Evolutionary conservation across 23 tunicate genomes (phyloP).

Genomic region (Diplosoma virens): DNA sequence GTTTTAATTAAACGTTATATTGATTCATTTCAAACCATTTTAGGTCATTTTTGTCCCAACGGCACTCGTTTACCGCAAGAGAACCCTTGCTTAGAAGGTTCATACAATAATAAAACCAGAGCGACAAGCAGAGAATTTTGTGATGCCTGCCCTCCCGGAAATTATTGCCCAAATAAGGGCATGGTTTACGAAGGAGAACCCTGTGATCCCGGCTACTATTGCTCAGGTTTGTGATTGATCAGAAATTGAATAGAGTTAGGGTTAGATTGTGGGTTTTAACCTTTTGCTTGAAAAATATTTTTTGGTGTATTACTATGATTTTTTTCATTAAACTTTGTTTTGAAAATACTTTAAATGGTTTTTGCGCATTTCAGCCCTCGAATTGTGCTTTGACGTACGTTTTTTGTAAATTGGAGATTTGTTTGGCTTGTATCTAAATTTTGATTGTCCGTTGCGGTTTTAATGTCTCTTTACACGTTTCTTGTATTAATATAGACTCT

Average conservation of each 20-base stretch:
- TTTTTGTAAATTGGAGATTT: too few species aligned
- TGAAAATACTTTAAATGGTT: too few species aligned
- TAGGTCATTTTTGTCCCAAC: constrained; percentile 69
- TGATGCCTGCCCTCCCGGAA: constrained; percentile 61
- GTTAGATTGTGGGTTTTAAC: too few species aligned
- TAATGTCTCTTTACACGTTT: background rate
- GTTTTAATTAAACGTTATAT: too few species aligned
- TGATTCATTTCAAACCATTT: background rate
- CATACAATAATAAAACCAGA: constrained; percentile 70
- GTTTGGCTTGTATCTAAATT: too few species aligned
- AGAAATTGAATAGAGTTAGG: too few species aligned
- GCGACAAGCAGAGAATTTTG: constrained; percentile 38
- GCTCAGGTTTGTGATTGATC: constrained; percentile 39
- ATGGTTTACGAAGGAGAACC: constrained; percentile 32
- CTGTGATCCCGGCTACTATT: constrained; percentile 66
- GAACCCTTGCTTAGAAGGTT: constrained; percentile 61
- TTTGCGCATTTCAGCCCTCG: too few species aligned
- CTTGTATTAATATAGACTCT: background rate
- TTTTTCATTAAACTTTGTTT: too few species aligned
- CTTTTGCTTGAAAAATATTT: too few species aligned
- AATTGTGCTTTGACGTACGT: too few species aligned
- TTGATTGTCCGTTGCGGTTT: too few species aligned
- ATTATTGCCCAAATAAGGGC: constrained; percentile 48
- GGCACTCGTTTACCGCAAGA: constrained; percentile 42
- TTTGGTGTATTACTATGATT: too few species aligned